phyloP scores from a whole-genome alignment of 2,797 vertebrate genomes.

The Glyptemys insculpta region DNA sequence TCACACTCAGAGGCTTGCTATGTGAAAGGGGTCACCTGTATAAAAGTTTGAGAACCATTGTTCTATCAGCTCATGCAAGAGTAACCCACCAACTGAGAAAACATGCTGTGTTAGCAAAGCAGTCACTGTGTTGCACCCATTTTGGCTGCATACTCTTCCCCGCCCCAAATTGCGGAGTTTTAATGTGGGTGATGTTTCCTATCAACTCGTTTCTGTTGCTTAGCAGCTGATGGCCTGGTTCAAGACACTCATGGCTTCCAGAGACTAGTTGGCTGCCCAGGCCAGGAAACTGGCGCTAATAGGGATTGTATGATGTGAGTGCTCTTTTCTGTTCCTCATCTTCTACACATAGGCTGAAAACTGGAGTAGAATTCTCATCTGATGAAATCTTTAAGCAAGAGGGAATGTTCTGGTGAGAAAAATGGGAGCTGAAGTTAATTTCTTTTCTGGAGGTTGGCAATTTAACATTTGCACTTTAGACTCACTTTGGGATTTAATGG shows the following conservation, averaged over 20 bases:
- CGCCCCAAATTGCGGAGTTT: background rate
- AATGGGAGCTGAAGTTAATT: background rate
- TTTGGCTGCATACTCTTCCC: background rate
- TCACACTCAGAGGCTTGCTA: too few relatives aligned
- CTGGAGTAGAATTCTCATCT: background rate
- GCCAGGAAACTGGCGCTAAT: background rate
- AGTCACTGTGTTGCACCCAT: background rate
- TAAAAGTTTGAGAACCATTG: too few relatives aligned
- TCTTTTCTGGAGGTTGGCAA: background rate
- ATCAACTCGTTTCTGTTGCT: background rate
- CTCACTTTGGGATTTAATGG: background rate
- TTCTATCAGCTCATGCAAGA: background rate
- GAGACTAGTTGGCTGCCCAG: background rate
- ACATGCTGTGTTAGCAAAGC: background rate
- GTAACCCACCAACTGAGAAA: background rate
- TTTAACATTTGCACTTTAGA: background rate
- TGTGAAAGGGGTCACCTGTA: too few relatives aligned
- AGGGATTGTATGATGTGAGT: background rate
- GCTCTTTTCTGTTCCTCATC: background rate
- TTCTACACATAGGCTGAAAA: background rate
- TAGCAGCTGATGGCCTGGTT: background rate
- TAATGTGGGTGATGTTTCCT: background rate
- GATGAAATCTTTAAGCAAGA: background rate
- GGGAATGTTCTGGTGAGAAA: background rate
- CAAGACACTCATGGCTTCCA: background rate